These are phyloP conservation scores for Stigmatopora argus DNA, from an alignment of 2,113 vertebrate genomes.

Conservation along the genomic window DNA sequence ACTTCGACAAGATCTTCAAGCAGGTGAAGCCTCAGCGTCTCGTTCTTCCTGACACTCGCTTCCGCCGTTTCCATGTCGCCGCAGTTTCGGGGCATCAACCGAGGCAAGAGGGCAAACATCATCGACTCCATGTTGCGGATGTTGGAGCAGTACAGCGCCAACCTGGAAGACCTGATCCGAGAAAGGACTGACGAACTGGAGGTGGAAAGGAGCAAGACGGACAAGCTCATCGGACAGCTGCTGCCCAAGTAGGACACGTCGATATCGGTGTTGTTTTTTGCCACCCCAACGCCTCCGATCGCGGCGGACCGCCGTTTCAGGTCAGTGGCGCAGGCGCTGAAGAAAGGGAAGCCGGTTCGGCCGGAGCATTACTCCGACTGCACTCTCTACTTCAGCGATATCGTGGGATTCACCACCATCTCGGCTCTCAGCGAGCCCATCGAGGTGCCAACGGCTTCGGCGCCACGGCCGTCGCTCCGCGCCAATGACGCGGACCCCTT, in stretches of 20 bases:
- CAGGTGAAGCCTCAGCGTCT: constrained; percentile 33
- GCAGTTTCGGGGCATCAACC: constrained; percentile 79
- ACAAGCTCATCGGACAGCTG: constrained; percentile 78
- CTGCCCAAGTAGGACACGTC: constrained; percentile 70
- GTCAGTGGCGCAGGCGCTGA: constrained; percentile 80
- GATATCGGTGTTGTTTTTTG: background rate
- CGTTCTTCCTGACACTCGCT: too few species aligned
- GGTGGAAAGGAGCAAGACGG: constrained; percentile 81
- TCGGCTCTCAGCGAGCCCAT: constrained; percentile 86
- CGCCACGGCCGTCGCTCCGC: too few species aligned
- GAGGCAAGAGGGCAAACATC: constrained; percentile 77
- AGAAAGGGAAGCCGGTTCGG: constrained; percentile 75
- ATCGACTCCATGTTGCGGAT: constrained; percentile 85
- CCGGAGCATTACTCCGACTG: constrained; percentile 81
- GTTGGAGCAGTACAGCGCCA: constrained; percentile 84
- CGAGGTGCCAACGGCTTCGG: constrained; percentile 60
- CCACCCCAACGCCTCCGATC: background rate
- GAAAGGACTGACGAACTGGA: constrained; percentile 83
- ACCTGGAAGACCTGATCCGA: constrained; percentile 82
- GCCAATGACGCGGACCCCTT: background rate
- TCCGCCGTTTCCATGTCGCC: background rate
- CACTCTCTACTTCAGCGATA: constrained; percentile 86
- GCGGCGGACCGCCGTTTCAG: constrained; percentile 40
- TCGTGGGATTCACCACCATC: constrained; percentile 87
- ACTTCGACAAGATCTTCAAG: constrained; percentile 72